These are phyloP conservation scores for Zhengitettix transpicula DNA, from an alignment of 2,888 invertebrate genomes.

Conservation along the genomic window DNA sequence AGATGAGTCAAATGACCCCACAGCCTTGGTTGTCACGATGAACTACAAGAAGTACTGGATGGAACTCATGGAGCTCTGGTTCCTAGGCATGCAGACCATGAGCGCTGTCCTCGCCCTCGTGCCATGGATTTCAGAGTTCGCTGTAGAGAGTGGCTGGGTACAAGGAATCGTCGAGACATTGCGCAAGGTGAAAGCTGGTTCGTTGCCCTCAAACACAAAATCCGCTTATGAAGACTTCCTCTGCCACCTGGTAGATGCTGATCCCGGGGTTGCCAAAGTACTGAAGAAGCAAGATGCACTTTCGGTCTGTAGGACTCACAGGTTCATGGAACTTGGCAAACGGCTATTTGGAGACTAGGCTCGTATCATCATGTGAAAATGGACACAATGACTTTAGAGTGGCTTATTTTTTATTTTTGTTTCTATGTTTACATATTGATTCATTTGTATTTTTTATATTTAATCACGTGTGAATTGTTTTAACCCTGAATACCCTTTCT, in stretches of 20 bases:
- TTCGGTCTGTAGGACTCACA: conserved; percentile 68
- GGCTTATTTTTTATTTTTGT: not conserved
- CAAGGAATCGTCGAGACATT: conserved; percentile 71
- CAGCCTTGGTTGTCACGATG: conserved; percentile 66
- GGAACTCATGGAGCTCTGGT: conserved; percentile 83
- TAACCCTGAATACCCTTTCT: too few species aligned
- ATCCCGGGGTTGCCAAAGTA: conserved; percentile 52
- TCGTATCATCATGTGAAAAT: too few species aligned
- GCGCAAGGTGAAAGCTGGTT: conserved; percentile 66
- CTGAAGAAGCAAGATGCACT: conserved; percentile 69
- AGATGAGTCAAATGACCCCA: conserved; percentile 73
- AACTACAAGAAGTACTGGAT: conserved; percentile 77
- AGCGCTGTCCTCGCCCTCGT: conserved; percentile 61
- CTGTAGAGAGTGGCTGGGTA: conserved; percentile 87
- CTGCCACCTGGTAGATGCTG: conserved; percentile 67
- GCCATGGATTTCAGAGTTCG: conserved; percentile 81
- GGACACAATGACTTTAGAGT: not conserved
- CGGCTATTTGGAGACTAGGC: conserved; percentile 68
- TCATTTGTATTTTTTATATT: not conserved
- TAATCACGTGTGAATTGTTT: too few species aligned
- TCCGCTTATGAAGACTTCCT: conserved; percentile 83
- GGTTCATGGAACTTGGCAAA: conserved; percentile 79
- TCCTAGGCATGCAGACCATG: conserved; percentile 86
- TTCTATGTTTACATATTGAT: not conserved
- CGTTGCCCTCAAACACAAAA: conserved; percentile 66